Percentiles rank a stretch among this genome's conserved stretches.
Evolutionary conservation across 2,888 invertebrate genomes (phyloP).

Genomic region (Andrena flavipes): DNA sequence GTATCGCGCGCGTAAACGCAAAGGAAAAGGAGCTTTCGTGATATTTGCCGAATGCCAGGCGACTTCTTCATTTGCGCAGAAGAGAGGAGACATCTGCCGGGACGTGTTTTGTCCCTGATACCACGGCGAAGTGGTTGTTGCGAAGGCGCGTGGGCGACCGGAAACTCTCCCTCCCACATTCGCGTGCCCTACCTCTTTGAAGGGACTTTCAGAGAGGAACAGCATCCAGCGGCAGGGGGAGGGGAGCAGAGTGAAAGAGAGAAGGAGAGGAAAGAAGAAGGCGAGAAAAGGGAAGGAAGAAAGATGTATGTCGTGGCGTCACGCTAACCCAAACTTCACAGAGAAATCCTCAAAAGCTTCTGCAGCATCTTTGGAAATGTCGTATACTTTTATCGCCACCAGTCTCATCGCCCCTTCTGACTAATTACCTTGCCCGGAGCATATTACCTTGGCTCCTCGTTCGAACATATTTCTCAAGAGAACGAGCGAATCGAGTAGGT

Average conservation of each 20-base stretch:
- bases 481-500: neutral
- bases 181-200: slow-evolving; percentile 75
- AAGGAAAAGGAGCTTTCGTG: slow-evolving; percentile 46
- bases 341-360: slow-evolving; percentile 41
- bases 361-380: slow-evolving; percentile 20
- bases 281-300: slow-evolving; percentile 19
- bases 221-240: slow-evolving; percentile 27
- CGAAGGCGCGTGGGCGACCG: slow-evolving; percentile 80
- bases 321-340: slow-evolving; percentile 34
- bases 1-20: neutral
- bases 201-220: slow-evolving; percentile 57
- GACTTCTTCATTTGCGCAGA: slow-evolving; percentile 71
- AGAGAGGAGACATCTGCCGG: slow-evolving; percentile 67
- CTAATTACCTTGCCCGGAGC: neutral
- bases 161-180: slow-evolving; percentile 87
- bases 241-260: slow-evolving; percentile 32
- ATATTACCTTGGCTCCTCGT: neutral
- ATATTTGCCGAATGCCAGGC: slow-evolving; percentile 63
- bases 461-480: neutral
- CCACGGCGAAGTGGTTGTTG: slow-evolving; percentile 76
- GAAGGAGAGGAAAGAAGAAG: slow-evolving; percentile 39
- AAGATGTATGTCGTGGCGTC: slow-evolving; percentile 48
- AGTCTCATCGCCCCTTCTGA: neutral
- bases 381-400: neutral
- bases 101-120: slow-evolving; percentile 74